Evolutionary conservation across 64 coral and sea anemone genomes (phyloP), one percentile per base, ranked within the genome.

Genomic region (Stichodactyla helianthus): DNA sequence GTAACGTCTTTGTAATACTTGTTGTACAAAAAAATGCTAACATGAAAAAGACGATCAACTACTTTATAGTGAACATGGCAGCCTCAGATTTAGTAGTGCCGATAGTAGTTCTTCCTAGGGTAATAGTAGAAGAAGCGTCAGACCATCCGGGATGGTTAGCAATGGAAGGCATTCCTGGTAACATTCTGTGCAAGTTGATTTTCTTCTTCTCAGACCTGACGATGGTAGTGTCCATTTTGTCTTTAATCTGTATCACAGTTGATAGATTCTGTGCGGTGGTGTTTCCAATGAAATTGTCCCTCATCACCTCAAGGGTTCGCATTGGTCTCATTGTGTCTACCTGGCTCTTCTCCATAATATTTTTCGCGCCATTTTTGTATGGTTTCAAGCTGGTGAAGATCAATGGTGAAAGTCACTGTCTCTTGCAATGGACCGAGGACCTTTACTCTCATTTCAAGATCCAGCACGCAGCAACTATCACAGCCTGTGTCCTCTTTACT

Each of bases 261-360:
- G 89, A 91, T 63, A 54, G 71, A 6, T 91, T 91, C 12, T 80
- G 83, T 31, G 89, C 89, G 6, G 83, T 91, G 5, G 27, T 91
- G 7, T 91, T 86, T 15, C 89, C 89, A 1, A 35, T 91, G 13
- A 85, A 86, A 54, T 31, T 26, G 9, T 54, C 79, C 9, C 44
- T 86, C 35, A 59, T 91, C 53, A 91, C 89, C 1, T 60, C 71
- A 31, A 35, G 11, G 0, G 70, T 85, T 26, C 82, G 82, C 26
- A 59, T 85, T 22, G 17, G 10, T 5, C 59, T 51, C 12, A 91
- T 91, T 12, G 54, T 20, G 10, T n/a, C 55, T 4, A 77, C 77
- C 15, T 91, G 89, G 89, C 1, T 81, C 2, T 58, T 58, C 20
- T 67, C 89, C 1, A 17, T 54, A 2, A 6, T 77, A 7, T 26